These are phyloP conservation scores for Aptenodytes forsteri DNA, from an alignment of 2,113 vertebrate genomes.

Conservation along the genomic window DNA sequence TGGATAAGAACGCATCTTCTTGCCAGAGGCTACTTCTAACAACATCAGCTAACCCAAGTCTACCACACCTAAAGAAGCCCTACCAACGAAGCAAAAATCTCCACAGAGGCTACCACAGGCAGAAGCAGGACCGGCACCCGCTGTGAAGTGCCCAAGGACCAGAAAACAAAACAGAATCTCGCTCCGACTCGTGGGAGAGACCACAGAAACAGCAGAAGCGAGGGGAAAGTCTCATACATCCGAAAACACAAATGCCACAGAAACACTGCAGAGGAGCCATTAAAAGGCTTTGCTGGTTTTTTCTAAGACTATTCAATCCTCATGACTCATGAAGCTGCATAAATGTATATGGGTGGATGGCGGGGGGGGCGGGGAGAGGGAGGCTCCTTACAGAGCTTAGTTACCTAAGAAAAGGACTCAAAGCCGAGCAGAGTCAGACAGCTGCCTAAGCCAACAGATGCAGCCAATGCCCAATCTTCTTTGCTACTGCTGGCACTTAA, in stretches of 20 bases:
- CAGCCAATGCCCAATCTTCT: neutral
- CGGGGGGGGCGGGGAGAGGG: too few relatives aligned
- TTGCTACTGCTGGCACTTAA: neutral
- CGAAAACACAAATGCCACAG: fast-evolving
- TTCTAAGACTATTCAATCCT: neutral
- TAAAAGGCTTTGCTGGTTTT: neutral
- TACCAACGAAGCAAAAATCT: neutral
- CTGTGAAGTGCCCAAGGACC: neutral
- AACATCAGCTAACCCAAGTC: neutral
- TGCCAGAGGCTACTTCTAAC: neutral
- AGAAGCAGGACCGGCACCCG: neutral
- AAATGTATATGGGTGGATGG: neutral
- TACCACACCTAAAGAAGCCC: neutral
- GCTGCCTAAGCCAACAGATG: neutral
- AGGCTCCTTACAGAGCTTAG: neutral
- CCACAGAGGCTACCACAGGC: neutral
- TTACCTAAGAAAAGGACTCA: neutral
- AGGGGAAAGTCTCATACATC: neutral
- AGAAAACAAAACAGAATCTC: neutral
- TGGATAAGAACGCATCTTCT: neutral
- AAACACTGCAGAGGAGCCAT: neutral
- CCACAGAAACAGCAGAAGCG: neutral
- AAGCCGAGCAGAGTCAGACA: neutral
- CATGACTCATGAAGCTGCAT: neutral
- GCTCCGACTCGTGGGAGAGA: neutral